phyloP scores from a whole-genome alignment of 92 coral and sea anemone species.

The Umimayanthus kanabou region DNA sequence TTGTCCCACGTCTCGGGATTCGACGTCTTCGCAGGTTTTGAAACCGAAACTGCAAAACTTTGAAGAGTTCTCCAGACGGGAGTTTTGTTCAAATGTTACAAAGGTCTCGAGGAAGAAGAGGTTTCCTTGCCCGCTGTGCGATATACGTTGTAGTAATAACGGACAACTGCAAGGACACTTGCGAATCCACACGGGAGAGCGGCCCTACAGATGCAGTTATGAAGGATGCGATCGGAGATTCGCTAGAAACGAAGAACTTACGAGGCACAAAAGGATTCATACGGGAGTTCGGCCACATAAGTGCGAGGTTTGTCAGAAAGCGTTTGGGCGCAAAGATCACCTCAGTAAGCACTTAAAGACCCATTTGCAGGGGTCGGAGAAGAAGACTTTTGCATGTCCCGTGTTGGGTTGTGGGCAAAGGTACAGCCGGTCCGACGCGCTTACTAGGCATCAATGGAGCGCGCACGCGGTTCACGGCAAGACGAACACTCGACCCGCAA shows the following conservation, averaged over 20 bases:
- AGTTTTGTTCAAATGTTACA: constrained; percentile 43
- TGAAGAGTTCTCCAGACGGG: constrained; percentile 50
- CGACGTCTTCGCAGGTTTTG: not conserved
- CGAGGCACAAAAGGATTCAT: constrained; percentile 90
- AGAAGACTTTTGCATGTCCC: constrained; percentile 73
- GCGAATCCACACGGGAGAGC: constrained; percentile 92
- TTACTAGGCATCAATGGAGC: constrained; percentile 82
- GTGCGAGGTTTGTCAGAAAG: constrained; percentile 85
- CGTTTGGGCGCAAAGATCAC: constrained; percentile 93
- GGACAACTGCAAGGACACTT: constrained; percentile 93
- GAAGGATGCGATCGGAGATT: constrained; percentile 89
- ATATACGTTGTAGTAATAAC: constrained; percentile 91
- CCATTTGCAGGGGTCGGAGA: constrained; percentile 81
- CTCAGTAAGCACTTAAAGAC: constrained; percentile 90
- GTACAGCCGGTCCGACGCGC: constrained; percentile 93
- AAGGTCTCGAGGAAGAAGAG: constrained; percentile 76
- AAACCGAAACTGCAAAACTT: constrained; percentile 44
- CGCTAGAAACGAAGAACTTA: constrained; percentile 93
- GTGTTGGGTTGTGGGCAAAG: constrained; percentile 82
- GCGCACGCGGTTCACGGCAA: constrained; percentile 70
- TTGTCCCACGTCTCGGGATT: constrained; percentile 20
- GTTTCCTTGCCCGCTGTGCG: constrained; percentile 90
- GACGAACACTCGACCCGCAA: constrained; percentile 38
- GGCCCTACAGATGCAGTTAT: constrained; percentile 73
- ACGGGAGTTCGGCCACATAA: constrained; percentile 93